These are phyloP conservation scores for Phasianus colchicus DNA, from an alignment of 2,113 vertebrate species.

Conservation along the genomic window DNA sequence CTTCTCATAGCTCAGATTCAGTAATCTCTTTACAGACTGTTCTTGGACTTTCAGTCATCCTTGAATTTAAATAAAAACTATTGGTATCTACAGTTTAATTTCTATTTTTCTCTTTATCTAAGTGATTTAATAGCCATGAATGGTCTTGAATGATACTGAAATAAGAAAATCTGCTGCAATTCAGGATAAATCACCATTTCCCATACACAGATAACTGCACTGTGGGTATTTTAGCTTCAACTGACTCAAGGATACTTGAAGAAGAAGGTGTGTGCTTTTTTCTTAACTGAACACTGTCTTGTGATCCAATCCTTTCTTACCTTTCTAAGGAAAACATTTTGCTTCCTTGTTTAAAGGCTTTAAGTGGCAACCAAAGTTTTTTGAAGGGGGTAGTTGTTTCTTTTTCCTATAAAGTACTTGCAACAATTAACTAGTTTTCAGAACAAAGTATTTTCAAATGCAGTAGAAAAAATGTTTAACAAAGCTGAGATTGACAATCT, in stretches of 20 bases:
- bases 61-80: conserved; percentile 52
- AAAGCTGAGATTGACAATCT: not conserved
- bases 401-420: not conserved
- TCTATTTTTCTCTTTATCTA: conserved; percentile 21
- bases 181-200: not conserved
- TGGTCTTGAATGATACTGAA: not conserved
- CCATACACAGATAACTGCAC: not conserved
- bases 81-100: not conserved
- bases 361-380: not conserved
- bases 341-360: not conserved
- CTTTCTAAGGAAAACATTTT: not conserved
- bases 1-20: conserved; percentile 22
- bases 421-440: not conserved
- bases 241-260: not conserved
- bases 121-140: not conserved
- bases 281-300: not conserved
- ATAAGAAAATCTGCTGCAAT: not conserved
- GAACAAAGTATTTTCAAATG: not conserved
- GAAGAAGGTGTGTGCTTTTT: not conserved
- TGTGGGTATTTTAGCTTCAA: not conserved
- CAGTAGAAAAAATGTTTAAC: not conserved
- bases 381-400: not conserved
- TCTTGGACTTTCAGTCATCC: conserved; percentile 4
- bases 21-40: not conserved
- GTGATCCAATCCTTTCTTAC: not conserved